A percentile compares a stretch with the other conserved stretches of the same genome.
These are phyloP conservation scores for Bombus fervidus DNA, from an alignment of 1,140 invertebrate genomes.

Conservation along the genomic window DNA sequence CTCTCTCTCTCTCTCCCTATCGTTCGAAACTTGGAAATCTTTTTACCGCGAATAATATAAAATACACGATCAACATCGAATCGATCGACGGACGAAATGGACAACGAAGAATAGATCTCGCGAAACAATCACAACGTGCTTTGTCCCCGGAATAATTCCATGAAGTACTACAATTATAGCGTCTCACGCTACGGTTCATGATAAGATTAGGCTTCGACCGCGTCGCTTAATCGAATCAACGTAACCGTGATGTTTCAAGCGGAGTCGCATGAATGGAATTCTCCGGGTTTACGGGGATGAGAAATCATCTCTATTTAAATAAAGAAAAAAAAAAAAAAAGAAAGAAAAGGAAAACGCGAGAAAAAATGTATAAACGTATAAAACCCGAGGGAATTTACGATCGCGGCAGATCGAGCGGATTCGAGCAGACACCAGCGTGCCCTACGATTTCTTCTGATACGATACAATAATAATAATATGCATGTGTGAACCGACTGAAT, in stretches of 20 bases:
- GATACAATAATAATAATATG: slow-evolving; percentile 49
- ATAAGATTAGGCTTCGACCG: slow-evolving; percentile 78
- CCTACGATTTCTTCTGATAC: slow-evolving; percentile 1
- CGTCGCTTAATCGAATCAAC: slow-evolving; percentile 77
- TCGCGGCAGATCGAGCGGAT: neutral
- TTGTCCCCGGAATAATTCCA: neutral
- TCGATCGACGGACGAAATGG: neutral
- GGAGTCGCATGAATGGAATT: slow-evolving; percentile 28
- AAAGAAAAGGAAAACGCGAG: neutral
- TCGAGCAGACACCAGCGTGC: slow-evolving; percentile 46
- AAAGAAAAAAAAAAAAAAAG: neutral
- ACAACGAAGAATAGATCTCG: neutral
- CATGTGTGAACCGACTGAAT: slow-evolving; percentile 56
- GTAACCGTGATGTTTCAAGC: slow-evolving; percentile 60
- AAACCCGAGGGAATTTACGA: neutral
- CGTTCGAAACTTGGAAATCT: neutral
- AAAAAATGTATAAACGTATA: neutral
- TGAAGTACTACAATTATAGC: neutral
- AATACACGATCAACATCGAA: neutral
- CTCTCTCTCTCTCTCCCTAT: neutral
- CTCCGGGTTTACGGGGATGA: neutral
- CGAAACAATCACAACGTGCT: neutral
- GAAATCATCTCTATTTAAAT: neutral
- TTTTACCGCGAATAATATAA: neutral
- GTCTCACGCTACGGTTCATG: slow-evolving; percentile 55